Conservation (phyloP, 2,888 invertebrate genomes). For the Pteria penguin region DNA sequence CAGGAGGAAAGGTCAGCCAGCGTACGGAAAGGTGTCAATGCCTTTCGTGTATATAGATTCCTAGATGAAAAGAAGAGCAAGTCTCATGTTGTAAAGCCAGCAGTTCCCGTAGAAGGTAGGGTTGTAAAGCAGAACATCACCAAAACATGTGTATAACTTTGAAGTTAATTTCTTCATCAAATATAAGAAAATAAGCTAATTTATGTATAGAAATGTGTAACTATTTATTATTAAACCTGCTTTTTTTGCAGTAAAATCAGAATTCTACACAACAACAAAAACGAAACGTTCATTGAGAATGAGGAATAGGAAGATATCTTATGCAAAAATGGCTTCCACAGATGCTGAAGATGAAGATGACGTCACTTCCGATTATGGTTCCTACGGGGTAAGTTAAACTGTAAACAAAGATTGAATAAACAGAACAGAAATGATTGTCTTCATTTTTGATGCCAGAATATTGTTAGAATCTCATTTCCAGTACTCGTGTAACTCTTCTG, state of each 20-base stretch:
- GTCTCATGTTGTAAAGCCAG: not conserved
- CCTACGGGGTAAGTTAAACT: not conserved
- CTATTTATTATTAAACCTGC: too few relatives aligned
- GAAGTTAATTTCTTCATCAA: too few relatives aligned
- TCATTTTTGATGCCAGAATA: too few relatives aligned
- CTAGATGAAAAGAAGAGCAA: slow-evolving; percentile 51
- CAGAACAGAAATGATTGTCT: too few relatives aligned
- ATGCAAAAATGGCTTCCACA: slow-evolving; percentile 7
- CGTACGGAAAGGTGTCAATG: slow-evolving; percentile 69
- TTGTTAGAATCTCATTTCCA: too few relatives aligned
- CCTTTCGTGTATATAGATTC: slow-evolving; percentile 72
- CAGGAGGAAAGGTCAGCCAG: slow-evolving; percentile 59
- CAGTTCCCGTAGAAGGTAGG: not conserved
- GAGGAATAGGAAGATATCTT: slow-evolving; percentile 12
- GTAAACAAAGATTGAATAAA: too few relatives aligned
- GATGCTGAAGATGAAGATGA: slow-evolving; percentile 21
- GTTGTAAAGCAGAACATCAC: too few relatives aligned
- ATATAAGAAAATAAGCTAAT: too few relatives aligned
- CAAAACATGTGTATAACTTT: too few relatives aligned
- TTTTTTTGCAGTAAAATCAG: too few relatives aligned
- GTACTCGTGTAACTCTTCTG: too few relatives aligned
- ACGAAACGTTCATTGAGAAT: slow-evolving; percentile 11
- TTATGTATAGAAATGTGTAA: too few relatives aligned
- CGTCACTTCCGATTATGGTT: not conserved
- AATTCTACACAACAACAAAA: slow-evolving; percentile 17